Base-by-base conservation (phyloP, 92 coral and sea anemone species). In the Epizoanthus stellaris region DNA sequence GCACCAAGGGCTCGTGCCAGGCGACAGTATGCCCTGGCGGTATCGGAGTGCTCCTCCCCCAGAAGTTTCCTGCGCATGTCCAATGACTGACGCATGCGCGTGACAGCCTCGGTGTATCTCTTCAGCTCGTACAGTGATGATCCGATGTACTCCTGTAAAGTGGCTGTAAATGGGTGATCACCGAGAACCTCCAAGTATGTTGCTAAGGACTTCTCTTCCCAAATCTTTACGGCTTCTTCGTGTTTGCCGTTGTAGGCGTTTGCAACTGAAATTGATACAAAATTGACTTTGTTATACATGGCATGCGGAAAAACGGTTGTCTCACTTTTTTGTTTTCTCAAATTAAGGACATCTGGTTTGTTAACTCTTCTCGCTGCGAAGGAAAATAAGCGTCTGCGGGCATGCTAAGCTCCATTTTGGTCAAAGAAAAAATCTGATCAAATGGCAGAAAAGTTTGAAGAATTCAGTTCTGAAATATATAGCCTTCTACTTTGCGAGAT, bases 151-250 rank as follows among this genome's bases (percentile, higher is more conserved):
- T 90, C 92, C 49, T 89, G 61, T 20, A 94, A 34, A 4, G 95
- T 80, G 1, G 95, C 98, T 25, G 95, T 92, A 76, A 94, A 94
- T 0, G 98, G 93, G 72, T 94, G 98, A 5, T 19, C 79, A 16
- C 88, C 87, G 14, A 94, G 82, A 57, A 89, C 59, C 20, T 80
- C 84, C 19, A 76, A 82, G 82, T 92, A 94, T 25, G 72, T 70
- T 20, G 30, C 53, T 65, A 94, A 76, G 61, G 93, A 87, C 13
- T 57, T 69, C 39, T 76, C 72, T 17, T 12, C 45, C 93, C 92
- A 91, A 87, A 91, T 89, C 17, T 80, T 87, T 8, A 88, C 77
- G 0, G 98, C 95, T 64, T 86, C 92, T 74, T 71, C 66, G 73
- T 80, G 84, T 5, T 80, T 65, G 0, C 76, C 70, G 15, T 43